A percentile compares a stretch with the other conserved stretches of the same genome.
Conservation (phyloP, 2,113 vertebrate genomes). For the Ifrita kowaldi region DNA sequence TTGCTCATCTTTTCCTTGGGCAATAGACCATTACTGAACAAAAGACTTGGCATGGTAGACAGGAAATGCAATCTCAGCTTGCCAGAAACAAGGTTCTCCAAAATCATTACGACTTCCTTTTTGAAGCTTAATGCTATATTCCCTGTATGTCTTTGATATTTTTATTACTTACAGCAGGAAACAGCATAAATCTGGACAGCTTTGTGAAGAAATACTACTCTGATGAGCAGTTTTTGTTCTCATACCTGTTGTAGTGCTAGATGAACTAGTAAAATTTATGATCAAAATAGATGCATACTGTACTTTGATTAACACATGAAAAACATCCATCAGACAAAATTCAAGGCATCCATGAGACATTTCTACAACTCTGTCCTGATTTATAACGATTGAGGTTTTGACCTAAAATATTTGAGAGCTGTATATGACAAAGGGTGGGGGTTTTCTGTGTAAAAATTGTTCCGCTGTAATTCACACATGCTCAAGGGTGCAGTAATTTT, state of each 20-base stretch:
- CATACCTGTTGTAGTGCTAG: neutral
- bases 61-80: neutral
- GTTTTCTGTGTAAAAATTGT: neutral
- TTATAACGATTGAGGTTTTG: neutral
- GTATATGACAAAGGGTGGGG: neutral
- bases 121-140: neutral
- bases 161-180: neutral
- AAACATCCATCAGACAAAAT: neutral
- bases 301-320: neutral
- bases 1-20: neutral
- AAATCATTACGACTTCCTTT: neutral
- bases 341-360: neutral
- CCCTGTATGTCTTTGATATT: neutral
- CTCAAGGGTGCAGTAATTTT: neutral
- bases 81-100: neutral
- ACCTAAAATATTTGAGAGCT: neutral
- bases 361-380: neutral
- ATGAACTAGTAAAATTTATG: neutral
- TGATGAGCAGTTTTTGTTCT: neutral
- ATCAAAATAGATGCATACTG: neutral
- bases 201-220: neutral
- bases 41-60: neutral
- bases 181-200: neutral
- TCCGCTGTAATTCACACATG: rapidly evolving
- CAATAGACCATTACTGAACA: neutral